Conservation (phyloP, 2,888 invertebrate genomes). For the Callimorpha dominula region DNA sequence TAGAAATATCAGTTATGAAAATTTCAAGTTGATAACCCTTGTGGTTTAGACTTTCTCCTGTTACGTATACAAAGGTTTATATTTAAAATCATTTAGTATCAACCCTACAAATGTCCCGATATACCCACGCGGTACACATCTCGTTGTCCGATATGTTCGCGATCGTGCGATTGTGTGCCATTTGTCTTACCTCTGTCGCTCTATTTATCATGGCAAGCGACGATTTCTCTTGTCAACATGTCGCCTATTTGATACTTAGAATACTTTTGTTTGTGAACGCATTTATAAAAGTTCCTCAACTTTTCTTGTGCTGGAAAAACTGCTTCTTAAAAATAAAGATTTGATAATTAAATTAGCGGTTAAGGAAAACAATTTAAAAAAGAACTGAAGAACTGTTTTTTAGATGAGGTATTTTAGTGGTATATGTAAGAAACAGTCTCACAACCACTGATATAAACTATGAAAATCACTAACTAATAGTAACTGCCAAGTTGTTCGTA, state of each 20-base stretch:
- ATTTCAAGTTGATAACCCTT: too few species aligned
- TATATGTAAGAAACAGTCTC: too few species aligned
- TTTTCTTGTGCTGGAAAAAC: neutral
- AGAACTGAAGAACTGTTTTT: neutral
- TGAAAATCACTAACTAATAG: too few species aligned
- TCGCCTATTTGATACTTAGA: conserved; percentile 26
- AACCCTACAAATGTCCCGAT: conserved; percentile 4
- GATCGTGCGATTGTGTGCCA: conserved; percentile 35
- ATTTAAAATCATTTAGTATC: neutral
- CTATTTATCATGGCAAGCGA: conserved; percentile 50
- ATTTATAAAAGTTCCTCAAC: neutral
- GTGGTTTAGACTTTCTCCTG: neutral
- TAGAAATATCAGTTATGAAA: too few species aligned
- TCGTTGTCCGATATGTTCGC: conserved; percentile 30
- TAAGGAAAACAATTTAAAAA: too few species aligned
- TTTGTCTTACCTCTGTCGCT: conserved; percentile 50
- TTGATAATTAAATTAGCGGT: neutral
- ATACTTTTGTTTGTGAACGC: conserved; percentile 15
- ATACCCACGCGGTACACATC: conserved; percentile 5
- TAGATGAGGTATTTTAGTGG: too few species aligned
- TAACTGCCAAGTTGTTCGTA: too few species aligned
- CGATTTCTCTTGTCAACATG: conserved; percentile 42
- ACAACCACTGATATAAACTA: too few species aligned
- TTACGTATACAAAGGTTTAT: neutral
- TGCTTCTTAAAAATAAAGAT: neutral